phyloP scores from a whole-genome alignment of 1,140 invertebrate genomes.

The Antheraea pernyi region DNA sequence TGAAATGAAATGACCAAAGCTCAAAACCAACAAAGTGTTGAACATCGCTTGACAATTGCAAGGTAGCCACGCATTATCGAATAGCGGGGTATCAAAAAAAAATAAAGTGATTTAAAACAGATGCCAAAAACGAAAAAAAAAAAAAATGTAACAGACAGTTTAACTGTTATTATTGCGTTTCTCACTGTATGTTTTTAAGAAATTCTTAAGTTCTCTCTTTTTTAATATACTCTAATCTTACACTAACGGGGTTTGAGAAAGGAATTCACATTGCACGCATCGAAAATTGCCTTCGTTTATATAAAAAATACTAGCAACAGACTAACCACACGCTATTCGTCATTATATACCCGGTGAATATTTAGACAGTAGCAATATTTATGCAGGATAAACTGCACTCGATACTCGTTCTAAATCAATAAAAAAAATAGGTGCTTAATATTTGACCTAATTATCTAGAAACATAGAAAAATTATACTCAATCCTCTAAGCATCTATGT shows the following conservation, averaged over 20 bases:
- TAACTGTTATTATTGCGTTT: conserved; percentile 62
- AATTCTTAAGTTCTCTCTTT: conserved; percentile 3
- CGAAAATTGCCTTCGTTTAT: not conserved
- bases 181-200: conserved; percentile 48
- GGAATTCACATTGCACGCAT: not conserved
- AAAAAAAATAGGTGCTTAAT: too few species aligned
- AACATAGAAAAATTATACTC: too few species aligned
- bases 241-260: not conserved
- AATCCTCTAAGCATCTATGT: too few species aligned
- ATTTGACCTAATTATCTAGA: too few species aligned
- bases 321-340: not conserved
- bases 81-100: not conserved
- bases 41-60: too few species aligned
- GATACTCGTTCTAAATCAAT: too few species aligned
- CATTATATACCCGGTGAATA: not conserved
- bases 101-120: not conserved
- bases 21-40: too few species aligned
- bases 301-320: not conserved
- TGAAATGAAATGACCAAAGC: too few species aligned
- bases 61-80: too few species aligned
- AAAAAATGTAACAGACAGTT: conserved; percentile 28
- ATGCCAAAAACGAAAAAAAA: not conserved
- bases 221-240: conserved; percentile 1
- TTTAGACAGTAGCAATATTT: too few species aligned
- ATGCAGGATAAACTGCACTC: too few species aligned